Evolutionary conservation across 2,797 vertebrate genomes (phyloP).

Genomic region (Lophius americanus): DNA sequence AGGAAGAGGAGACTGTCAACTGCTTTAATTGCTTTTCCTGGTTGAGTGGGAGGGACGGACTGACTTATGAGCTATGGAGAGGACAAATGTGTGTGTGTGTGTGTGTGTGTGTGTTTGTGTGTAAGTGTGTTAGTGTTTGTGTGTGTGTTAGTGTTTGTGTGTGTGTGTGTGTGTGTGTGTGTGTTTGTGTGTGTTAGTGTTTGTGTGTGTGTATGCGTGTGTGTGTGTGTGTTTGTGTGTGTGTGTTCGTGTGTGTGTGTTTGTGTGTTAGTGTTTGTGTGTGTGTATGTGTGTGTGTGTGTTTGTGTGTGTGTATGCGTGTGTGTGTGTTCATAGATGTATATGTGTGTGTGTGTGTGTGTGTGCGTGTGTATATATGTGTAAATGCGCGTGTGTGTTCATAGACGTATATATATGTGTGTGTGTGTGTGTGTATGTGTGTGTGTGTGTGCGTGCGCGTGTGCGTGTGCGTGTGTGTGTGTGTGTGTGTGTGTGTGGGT

Average conservation of each 20-base stretch:
- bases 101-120: conserved; percentile 17
- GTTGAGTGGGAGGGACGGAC: conserved; percentile 54
- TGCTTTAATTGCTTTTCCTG: conserved; percentile 66
- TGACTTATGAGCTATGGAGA: conserved; percentile 64
- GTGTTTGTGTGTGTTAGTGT: no score
- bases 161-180: no score
- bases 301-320: conserved; percentile 24
- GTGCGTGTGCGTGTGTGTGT: conserved; percentile 20
- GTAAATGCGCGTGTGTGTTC: no score
- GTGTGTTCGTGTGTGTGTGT: conserved; percentile 1
- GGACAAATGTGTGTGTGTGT: conserved; percentile 32
- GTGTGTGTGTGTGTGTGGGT: conserved; percentile 30
- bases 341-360: conserved; percentile 8
- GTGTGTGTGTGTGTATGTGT: conserved; percentile 17
- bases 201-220: background rate
- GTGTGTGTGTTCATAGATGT: conserved; percentile 11
- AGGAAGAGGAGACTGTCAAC: conserved; percentile 25
- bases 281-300: background rate
- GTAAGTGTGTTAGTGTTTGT: background rate
- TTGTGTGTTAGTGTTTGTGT: conserved; percentile 6
- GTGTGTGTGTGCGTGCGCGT: background rate
- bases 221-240: conserved; percentile 25
- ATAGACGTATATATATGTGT: conserved; percentile 21
- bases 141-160: background rate
- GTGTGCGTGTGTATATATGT: background rate